Conservation (phyloP, 2,113 vertebrate species). For the Dipodomys merriami region DNA sequence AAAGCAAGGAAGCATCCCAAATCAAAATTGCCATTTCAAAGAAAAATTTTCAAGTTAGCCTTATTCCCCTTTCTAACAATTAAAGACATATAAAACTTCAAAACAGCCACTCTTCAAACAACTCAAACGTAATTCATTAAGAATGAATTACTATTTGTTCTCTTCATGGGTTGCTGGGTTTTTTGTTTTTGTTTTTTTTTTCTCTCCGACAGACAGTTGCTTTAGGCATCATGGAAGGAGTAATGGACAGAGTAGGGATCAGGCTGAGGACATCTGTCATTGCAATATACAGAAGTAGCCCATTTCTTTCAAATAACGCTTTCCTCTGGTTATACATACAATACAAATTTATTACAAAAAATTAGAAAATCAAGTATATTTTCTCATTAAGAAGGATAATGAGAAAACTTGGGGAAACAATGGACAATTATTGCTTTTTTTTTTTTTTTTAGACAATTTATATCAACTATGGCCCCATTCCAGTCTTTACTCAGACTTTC, state of each 20-base stretch:
- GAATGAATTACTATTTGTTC: not conserved
- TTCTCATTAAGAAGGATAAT: constrained; percentile 23
- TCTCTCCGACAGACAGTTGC: not conserved
- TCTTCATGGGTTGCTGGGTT: not conserved
- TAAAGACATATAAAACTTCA: constrained; percentile 14
- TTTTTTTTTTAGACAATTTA: not conserved
- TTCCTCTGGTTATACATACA: constrained; percentile 30
- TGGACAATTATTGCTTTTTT: constrained; percentile 44
- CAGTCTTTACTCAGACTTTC: constrained; percentile 51
- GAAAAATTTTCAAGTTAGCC: not conserved
- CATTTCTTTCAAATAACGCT: constrained; percentile 25
- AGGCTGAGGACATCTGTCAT: constrained; percentile 14
- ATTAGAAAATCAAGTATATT: constrained; percentile 16
- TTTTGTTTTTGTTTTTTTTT: not conserved
- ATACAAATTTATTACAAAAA: constrained; percentile 27
- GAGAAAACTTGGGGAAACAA: constrained; percentile 45
- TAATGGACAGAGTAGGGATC: not conserved
- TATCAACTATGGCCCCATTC: constrained; percentile 51
- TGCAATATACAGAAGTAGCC: not conserved
- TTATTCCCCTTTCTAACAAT: not conserved
- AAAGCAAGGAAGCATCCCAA: constrained; percentile 28
- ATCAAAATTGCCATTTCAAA: constrained; percentile 55
- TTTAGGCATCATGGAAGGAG: not conserved
- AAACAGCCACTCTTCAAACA: constrained; percentile 6
- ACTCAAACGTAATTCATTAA: constrained; percentile 35